These are phyloP conservation scores for Psettodes erumei DNA, from an alignment of 2,113 vertebrate genomes.

Conservation along the genomic window DNA sequence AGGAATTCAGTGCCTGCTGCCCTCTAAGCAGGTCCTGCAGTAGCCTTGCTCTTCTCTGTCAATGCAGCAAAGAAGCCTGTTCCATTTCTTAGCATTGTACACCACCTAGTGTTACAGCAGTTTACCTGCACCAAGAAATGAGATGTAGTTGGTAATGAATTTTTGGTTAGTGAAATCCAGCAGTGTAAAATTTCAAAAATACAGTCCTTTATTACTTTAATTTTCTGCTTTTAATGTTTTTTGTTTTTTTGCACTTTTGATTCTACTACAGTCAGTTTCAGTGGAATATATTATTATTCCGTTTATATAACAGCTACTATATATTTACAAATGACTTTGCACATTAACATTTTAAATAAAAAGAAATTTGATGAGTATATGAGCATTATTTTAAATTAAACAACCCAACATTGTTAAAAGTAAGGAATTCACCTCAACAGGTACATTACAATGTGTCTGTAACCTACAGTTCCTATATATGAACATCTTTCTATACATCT, in stretches of 20 bases:
- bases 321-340: background rate
- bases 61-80: background rate
- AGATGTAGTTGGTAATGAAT: background rate
- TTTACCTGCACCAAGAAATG: background rate
- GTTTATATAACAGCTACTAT: background rate
- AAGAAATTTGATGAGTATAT: background rate
- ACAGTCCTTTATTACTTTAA: too few species aligned
- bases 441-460: too few species aligned
- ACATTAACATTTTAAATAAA: background rate
- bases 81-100: background rate
- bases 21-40: background rate
- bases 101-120: constrained; percentile 48
- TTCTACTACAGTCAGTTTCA: background rate
- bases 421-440: background rate
- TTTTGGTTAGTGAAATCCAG: background rate
- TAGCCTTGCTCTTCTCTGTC: background rate
- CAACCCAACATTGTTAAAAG: background rate
- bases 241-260: background rate
- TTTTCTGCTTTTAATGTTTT: background rate
- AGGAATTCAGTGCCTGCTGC: background rate
- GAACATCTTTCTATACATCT: too few species aligned
- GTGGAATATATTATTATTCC: background rate
- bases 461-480: too few species aligned
- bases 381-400: background rate
- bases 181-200: too few species aligned